A percentile compares a stretch with the other conserved stretches of the same genome.
Evolutionary conservation across 2,797 vertebrate species (phyloP).

Genomic region (Forpus xanthops): DNA sequence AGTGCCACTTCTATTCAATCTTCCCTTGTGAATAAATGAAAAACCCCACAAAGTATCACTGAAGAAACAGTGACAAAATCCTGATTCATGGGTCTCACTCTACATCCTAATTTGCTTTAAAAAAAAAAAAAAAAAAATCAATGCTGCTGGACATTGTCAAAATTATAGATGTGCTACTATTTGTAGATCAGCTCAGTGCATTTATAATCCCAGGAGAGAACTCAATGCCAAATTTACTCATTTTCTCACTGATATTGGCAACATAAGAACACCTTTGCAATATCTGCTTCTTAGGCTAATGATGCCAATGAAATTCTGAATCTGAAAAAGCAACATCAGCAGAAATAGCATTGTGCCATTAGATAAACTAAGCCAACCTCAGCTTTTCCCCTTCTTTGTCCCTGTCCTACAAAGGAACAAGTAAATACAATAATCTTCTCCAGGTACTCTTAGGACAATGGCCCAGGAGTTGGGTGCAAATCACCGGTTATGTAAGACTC

Average conservation of each 20-base stretch:
- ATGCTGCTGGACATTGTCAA: background rate
- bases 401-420: fast-evolving
- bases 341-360: background rate
- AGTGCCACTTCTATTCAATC: background rate
- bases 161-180: background rate
- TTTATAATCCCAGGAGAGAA: background rate
- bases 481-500: too few species aligned
- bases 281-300: background rate
- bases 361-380: too few species aligned
- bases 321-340: background rate
- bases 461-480: background rate
- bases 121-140: background rate
- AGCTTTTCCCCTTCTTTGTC: fast-evolving
- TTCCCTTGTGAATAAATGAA: background rate
- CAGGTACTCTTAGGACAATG: fast-evolving
- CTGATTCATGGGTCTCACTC: background rate
- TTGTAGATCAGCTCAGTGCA: background rate
- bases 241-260: background rate
- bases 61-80: background rate
- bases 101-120: background rate
- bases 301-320: background rate
- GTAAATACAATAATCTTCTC: fast-evolving
- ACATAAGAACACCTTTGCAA: background rate
- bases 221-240: background rate
- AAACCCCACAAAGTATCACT: background rate